Evolutionary conservation across 2,888 invertebrate genomes (phyloP).

Genomic region (Synanthedon vespiformis): DNA sequence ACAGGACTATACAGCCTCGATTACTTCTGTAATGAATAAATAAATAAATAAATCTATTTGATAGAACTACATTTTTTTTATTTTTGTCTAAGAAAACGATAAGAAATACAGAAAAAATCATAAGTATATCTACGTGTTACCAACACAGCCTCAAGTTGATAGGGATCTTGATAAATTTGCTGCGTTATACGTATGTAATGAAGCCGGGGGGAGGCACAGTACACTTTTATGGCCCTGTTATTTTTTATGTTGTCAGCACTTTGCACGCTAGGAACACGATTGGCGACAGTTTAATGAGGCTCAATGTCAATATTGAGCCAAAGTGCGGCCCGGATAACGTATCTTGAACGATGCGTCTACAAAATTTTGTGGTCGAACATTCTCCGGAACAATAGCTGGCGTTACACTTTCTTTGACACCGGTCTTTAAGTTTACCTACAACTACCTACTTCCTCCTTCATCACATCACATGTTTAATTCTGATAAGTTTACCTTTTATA

Average conservation of each 20-base stretch:
- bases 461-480: too few relatives aligned
- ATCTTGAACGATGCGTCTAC: conserved; percentile 3
- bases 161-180: conserved; percentile 1
- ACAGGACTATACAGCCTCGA: too few relatives aligned
- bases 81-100: too few relatives aligned
- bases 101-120: too few relatives aligned
- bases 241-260: conserved; percentile 52
- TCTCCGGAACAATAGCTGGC: not conserved
- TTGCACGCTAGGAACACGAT: conserved; percentile 17
- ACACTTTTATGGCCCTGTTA: conserved; percentile 43
- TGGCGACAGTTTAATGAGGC: conserved; percentile 12
- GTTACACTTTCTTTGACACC: not conserved
- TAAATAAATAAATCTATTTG: too few relatives aligned
- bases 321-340: conserved; percentile 6
- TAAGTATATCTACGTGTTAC: too few relatives aligned
- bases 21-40: too few relatives aligned
- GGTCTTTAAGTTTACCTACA: too few relatives aligned
- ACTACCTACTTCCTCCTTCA: too few relatives aligned
- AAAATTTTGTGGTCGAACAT: conserved; percentile 1
- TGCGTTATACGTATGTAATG: conserved; percentile 14
- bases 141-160: not conserved
- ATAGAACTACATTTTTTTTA: too few relatives aligned
- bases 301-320: conserved; percentile 12
- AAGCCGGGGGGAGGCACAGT: conserved; percentile 18
- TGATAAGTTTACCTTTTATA: too few relatives aligned